These are phyloP conservation scores for Deilephila elpenor DNA, from an alignment of 2,888 invertebrate species.

Conservation along the genomic window DNA sequence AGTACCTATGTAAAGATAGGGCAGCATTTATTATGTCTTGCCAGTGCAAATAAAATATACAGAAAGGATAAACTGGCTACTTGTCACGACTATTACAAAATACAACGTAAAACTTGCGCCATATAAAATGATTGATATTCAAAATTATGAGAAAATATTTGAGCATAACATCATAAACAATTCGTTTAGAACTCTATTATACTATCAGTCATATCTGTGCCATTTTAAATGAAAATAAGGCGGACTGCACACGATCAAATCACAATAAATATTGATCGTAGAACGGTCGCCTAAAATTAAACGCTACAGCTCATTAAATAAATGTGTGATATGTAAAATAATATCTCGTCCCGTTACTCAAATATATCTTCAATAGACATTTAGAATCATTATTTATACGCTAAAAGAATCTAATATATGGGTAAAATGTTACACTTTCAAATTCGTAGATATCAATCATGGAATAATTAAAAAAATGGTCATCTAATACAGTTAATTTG, in stretches of 20 bases:
- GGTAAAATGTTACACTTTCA: constrained; percentile 6
- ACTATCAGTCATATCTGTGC: constrained; percentile 7
- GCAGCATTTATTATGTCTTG: too few species aligned
- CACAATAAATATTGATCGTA: constrained; percentile 12
- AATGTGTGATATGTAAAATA: constrained; percentile 14
- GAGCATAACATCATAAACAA: constrained; percentile 8
- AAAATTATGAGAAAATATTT: constrained; percentile 17
- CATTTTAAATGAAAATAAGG: background rate
- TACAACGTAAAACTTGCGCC: background rate
- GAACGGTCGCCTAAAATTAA: background rate
- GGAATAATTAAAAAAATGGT: background rate
- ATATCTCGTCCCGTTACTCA: background rate
- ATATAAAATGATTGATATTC: too few species aligned
- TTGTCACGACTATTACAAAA: too few species aligned
- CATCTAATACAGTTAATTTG: background rate
- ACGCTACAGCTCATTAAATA: background rate
- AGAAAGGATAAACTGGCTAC: too few species aligned
- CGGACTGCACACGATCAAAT: background rate
- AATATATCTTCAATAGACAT: constrained; percentile 3
- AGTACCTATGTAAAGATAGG: too few species aligned
- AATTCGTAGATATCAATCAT: background rate
- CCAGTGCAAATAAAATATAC: too few species aligned
- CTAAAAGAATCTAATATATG: background rate
- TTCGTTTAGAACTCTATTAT: background rate
- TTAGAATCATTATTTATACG: constrained; percentile 9